Evolutionary conservation across 2,888 invertebrate species (phyloP).

Genomic region (Melangyna quadrimaculata): DNA sequence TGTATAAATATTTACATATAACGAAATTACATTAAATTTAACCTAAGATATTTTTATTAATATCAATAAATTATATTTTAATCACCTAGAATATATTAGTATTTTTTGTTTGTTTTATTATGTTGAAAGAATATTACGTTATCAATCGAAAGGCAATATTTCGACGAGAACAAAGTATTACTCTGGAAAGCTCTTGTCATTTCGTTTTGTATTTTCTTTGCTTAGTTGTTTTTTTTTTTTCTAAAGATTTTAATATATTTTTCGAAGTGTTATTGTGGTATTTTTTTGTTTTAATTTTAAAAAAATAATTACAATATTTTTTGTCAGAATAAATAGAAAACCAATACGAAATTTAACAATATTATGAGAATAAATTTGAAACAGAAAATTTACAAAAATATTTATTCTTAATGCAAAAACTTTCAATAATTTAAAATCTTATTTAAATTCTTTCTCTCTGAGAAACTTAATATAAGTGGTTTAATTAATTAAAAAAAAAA

Average conservation of each 20-base stretch:
- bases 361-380: neutral
- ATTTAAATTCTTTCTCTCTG: too few relatives aligned
- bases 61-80: neutral
- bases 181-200: constrained; percentile 56
- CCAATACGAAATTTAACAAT: neutral
- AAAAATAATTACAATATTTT: constrained; percentile 28
- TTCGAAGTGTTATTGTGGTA: neutral
- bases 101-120: neutral
- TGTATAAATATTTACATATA: constrained; percentile 44
- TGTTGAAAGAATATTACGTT: constrained; percentile 9
- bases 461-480: too few relatives aligned
- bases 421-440: too few relatives aligned
- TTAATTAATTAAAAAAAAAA: too few relatives aligned
- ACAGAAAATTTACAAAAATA: neutral
- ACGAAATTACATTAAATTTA: constrained; percentile 52
- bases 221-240: neutral
- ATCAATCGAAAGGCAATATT: constrained; percentile 58
- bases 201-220: constrained; percentile 12
- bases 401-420: too few relatives aligned
- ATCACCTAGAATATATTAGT: constrained; percentile 13
- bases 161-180: constrained; percentile 54
- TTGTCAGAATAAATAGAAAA: neutral
- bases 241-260: constrained; percentile 4
- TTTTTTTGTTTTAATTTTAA: constrained; percentile 13
- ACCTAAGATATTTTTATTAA: constrained; percentile 17